Conservation (phyloP, 1,140 invertebrate genomes). For the Calliopsis andreniformis region DNA sequence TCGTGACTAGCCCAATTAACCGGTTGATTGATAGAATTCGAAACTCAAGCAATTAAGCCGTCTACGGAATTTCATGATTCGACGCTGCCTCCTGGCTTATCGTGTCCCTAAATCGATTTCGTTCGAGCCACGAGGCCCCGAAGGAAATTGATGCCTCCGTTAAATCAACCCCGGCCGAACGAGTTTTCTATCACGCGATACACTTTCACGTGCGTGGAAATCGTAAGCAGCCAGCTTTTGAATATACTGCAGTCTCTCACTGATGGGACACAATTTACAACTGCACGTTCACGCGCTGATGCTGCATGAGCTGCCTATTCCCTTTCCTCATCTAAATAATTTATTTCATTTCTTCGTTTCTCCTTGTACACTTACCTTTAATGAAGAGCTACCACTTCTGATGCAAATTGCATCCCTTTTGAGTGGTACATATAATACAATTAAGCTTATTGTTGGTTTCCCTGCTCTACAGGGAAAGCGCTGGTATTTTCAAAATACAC, state of each 20-base stretch:
- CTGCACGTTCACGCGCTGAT: too few species aligned
- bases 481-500: too few species aligned
- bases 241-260: not conserved
- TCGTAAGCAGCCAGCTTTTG: conserved; percentile 2
- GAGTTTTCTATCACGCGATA: conserved; percentile 41
- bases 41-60: conserved; percentile 47
- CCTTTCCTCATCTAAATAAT: too few species aligned
- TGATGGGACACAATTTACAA: not conserved
- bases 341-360: too few species aligned
- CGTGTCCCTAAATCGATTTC: conserved; percentile 36
- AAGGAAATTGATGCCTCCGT: conserved; percentile 40
- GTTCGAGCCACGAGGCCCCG: conserved; percentile 1
- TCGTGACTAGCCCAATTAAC: conserved; percentile 44
- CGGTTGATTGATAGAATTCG: conserved; percentile 48
- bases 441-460: too few species aligned
- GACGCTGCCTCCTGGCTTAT: conserved; percentile 15
- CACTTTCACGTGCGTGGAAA: not conserved
- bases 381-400: too few species aligned
- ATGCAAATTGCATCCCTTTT: too few species aligned
- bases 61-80: conserved; percentile 43
- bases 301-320: too few species aligned
- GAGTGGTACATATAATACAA: too few species aligned
- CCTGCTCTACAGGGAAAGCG: too few species aligned
- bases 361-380: too few species aligned
- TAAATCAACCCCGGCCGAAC: not conserved